A percentile compares a stretch with the other conserved stretches of the same genome.
phyloP scores from a whole-genome alignment of 1,140 invertebrate genomes.

The Akabosia matsudoensis region DNA sequence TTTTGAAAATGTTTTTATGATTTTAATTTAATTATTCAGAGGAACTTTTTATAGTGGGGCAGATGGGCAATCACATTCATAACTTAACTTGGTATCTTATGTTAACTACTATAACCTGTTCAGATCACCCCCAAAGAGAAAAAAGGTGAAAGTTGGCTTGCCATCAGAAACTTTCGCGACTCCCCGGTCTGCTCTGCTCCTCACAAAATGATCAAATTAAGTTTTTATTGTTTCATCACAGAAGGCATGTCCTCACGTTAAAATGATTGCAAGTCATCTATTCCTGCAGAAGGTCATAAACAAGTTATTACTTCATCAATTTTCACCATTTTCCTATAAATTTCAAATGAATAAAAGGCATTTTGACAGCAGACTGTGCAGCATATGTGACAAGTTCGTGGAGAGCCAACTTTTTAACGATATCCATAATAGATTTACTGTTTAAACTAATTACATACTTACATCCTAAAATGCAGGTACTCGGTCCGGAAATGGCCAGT shows the following conservation, averaged over 20 bases:
- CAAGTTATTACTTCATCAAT: constrained; percentile 14
- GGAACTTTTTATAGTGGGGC: background rate
- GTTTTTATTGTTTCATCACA: background rate
- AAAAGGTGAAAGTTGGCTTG: background rate
- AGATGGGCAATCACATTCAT: background rate
- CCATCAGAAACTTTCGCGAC: background rate
- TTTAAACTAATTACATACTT: background rate
- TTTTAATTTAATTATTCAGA: background rate
- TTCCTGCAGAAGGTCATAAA: constrained; percentile 14
- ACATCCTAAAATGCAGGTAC: background rate
- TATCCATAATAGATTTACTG: background rate
- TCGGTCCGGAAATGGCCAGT: background rate
- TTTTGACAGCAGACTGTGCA: too few relatives aligned
- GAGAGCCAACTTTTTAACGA: background rate
- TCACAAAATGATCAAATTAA: background rate
- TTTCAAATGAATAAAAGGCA: background rate
- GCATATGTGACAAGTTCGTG: too few relatives aligned
- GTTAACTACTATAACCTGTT: background rate
- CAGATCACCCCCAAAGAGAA: background rate
- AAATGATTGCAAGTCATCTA: background rate
- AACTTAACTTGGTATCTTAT: background rate
- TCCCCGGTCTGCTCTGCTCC: background rate
- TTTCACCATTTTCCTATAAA: background rate
- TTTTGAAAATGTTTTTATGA: background rate
- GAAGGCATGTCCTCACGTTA: background rate